phyloP scores from a whole-genome alignment of 2,113 vertebrate genomes.

The Dendrocopos noguchii region DNA sequence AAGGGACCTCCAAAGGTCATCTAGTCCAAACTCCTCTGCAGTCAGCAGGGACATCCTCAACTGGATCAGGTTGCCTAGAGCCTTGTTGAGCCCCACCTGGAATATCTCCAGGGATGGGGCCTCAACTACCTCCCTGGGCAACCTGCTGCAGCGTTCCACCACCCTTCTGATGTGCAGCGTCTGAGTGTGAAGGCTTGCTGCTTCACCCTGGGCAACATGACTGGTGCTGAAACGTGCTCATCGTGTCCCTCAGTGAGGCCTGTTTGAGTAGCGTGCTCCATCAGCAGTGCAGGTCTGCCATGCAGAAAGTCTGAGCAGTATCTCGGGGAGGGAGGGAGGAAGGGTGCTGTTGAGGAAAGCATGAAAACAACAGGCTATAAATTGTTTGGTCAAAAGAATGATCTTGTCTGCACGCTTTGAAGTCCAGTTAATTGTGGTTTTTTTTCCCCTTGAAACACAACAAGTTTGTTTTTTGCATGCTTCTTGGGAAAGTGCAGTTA shows the following conservation, averaged over 20 bases:
- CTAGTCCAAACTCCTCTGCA: no score
- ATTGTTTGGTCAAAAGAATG: background rate
- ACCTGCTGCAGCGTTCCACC: no score
- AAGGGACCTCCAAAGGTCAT: no score
- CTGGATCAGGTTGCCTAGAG: no score
- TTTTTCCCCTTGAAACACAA: slow-evolving; percentile 58
- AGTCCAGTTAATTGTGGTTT: slow-evolving; percentile 44
- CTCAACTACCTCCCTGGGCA: no score
- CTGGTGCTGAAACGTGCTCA: background rate
- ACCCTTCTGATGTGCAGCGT: background rate
- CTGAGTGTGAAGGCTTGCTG: background rate
- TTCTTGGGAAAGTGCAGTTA: slow-evolving; percentile 81
- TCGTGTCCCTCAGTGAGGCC: background rate
- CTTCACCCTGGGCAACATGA: background rate
- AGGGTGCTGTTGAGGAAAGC: background rate
- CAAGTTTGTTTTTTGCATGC: slow-evolving; percentile 82
- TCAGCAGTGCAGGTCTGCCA: background rate
- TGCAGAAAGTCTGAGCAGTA: background rate
- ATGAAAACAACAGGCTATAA: background rate
- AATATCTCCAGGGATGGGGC: no score
- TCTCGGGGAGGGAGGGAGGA: background rate
- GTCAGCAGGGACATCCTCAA: no score
- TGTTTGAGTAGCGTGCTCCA: background rate
- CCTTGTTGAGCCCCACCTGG: no score
- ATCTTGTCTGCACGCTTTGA: slow-evolving; percentile 16